Conservation (phyloP, 30 jellyfish, hydroid and myxozoan genomes). For the Haliclystus octoradiatus region DNA sequence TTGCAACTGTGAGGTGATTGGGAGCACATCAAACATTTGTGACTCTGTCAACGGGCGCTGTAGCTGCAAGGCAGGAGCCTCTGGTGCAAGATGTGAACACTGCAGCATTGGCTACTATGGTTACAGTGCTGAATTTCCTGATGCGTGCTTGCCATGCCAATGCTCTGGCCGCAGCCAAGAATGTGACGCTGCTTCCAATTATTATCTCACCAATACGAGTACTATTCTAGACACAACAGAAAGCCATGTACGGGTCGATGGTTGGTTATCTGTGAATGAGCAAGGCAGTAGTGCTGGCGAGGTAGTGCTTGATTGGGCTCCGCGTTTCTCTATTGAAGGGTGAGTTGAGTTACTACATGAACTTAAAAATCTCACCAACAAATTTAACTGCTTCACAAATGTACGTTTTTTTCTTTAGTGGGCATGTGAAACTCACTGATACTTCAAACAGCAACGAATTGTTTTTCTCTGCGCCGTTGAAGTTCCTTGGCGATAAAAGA, state of each 20-base stretch:
- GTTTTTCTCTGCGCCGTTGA: slow-evolving; percentile 72
- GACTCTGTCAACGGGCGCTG: slow-evolving; percentile 64
- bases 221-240: slow-evolving; percentile 39
- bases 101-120: slow-evolving; percentile 83
- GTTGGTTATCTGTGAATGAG: slow-evolving; percentile 69
- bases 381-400: neutral
- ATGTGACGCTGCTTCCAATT: slow-evolving; percentile 65
- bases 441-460: slow-evolving; percentile 21
- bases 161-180: slow-evolving; percentile 73
- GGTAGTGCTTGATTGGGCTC: slow-evolving; percentile 50
- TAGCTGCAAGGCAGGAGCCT: slow-evolving; percentile 49
- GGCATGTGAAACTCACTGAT: slow-evolving; percentile 46
- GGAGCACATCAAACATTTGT: slow-evolving; percentile 61
- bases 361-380: neutral
- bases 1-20: slow-evolving; percentile 66
- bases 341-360: neutral
- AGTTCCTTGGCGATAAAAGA: slow-evolving; percentile 80
- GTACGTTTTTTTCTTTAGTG: slow-evolving; percentile 39
- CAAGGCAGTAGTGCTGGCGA: slow-evolving; percentile 38
- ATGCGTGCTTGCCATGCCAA: slow-evolving; percentile 69
- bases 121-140: slow-evolving; percentile 49
- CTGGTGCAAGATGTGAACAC: slow-evolving; percentile 49
- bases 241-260: slow-evolving; percentile 37
- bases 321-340: slow-evolving; percentile 39
- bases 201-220: slow-evolving; percentile 34